Conservation (phyloP, 2,113 vertebrate genomes). For the Poecile atricapillus region DNA sequence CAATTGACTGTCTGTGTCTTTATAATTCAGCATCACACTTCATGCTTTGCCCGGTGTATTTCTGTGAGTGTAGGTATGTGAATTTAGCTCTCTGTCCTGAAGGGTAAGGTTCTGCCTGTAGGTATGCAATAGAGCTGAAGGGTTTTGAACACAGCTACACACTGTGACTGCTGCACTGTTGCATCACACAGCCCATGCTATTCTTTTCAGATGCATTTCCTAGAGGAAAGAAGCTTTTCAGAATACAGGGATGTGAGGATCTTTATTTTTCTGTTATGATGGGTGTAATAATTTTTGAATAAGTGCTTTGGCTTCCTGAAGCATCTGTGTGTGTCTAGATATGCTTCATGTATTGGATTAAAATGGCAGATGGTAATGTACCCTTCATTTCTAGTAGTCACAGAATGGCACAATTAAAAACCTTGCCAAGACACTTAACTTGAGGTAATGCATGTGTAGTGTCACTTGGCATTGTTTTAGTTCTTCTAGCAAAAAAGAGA, state of each 20-base stretch:
- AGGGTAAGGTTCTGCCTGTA: background rate
- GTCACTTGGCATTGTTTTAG: background rate
- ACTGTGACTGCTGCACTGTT: background rate
- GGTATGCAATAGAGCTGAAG: background rate
- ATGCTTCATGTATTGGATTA: background rate
- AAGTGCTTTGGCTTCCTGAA: background rate
- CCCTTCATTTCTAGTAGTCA: conserved; percentile 1
- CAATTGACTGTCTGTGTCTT: background rate
- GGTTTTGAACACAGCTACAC: background rate
- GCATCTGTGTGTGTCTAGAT: background rate
- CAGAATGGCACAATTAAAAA: background rate
- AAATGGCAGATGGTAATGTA: background rate
- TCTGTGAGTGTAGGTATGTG: accelerated
- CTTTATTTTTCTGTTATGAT: background rate
- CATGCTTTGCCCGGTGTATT: background rate
- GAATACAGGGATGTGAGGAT: background rate
- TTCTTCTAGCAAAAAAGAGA: conserved; percentile 41
- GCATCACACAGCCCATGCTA: background rate
- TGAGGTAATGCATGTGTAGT: background rate
- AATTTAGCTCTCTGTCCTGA: background rate
- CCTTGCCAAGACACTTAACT: conserved; percentile 8
- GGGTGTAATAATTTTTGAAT: background rate
- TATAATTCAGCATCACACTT: background rate
- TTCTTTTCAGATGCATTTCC: background rate
- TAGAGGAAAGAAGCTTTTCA: background rate